Evolutionary conservation across 2,888 invertebrate species (phyloP).

Genomic region (Diplolepis rosae): DNA sequence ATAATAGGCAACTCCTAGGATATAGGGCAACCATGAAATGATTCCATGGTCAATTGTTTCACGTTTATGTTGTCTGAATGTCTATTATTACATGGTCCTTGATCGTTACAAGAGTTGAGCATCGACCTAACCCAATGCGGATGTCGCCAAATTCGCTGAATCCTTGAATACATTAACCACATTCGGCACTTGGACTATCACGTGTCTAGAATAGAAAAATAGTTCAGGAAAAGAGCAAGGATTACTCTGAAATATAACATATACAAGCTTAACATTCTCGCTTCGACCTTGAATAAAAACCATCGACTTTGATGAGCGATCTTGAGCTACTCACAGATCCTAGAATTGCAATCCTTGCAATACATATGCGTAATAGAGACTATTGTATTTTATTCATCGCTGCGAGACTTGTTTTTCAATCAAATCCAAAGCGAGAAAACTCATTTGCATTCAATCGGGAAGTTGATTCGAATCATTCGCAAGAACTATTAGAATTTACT

Average conservation of each 20-base stretch:
- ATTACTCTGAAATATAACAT: slow-evolving; percentile 5
- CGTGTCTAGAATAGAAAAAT: background rate
- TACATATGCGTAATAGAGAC: background rate
- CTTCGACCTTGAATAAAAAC: slow-evolving; percentile 55
- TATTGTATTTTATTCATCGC: slow-evolving; percentile 18
- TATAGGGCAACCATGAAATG: slow-evolving; percentile 41
- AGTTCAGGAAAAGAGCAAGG: background rate
- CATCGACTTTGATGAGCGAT: slow-evolving; percentile 49
- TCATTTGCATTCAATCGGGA: slow-evolving; percentile 15
- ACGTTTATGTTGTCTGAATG: slow-evolving; percentile 35
- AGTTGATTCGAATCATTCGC: background rate
- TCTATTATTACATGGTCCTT: slow-evolving; percentile 38
- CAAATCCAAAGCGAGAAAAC: background rate
- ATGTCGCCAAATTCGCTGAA: slow-evolving; percentile 58
- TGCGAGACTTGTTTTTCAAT: slow-evolving; percentile 25
- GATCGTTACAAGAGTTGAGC: slow-evolving; percentile 41
- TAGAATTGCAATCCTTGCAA: slow-evolving; percentile 26
- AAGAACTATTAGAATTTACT: too few species aligned
- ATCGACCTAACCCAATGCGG: slow-evolving; percentile 61
- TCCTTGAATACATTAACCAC: slow-evolving; percentile 53
- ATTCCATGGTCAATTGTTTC: slow-evolving; percentile 43
- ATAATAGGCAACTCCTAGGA: background rate
- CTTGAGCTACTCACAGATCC: slow-evolving; percentile 51
- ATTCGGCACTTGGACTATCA: background rate
- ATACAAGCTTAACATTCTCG: slow-evolving; percentile 41